Conservation (phyloP, 2,888 invertebrate species). For the Leptarthrus brevirostris region DNA sequence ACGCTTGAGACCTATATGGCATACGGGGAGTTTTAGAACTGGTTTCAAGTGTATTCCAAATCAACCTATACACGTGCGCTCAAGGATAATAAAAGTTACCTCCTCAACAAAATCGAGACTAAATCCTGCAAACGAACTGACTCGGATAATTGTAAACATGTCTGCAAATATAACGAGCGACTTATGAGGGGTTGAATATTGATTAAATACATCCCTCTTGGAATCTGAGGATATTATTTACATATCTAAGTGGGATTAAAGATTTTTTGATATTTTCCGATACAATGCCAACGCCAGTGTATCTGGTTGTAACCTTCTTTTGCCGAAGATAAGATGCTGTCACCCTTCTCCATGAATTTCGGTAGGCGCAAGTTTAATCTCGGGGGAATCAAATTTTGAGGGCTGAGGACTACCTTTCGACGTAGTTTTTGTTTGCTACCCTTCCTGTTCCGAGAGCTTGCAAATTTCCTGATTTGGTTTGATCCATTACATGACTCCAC, state of each 20-base stretch:
- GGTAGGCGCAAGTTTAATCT: constrained; percentile 4
- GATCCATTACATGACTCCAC: constrained; percentile 27
- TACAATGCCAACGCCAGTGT: constrained; percentile 8
- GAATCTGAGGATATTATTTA: constrained; percentile 50
- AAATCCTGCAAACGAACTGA: constrained; percentile 25
- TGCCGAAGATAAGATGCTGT: constrained; percentile 30
- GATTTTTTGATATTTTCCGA: constrained; percentile 43
- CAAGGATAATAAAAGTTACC: constrained; percentile 2
- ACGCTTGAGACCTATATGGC: constrained; percentile 22
- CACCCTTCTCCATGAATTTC: constrained; percentile 5
- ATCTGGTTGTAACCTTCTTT: constrained; percentile 15
- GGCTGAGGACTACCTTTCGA: neutral
- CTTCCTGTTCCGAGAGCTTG: constrained; percentile 20
- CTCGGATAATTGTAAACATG: constrained; percentile 51
- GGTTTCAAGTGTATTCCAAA: constrained; percentile 14
- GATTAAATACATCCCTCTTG: constrained; percentile 45
- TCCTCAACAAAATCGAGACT: neutral
- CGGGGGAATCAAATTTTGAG: constrained; percentile 29
- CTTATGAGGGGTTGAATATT: constrained; percentile 49
- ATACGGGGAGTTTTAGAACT: constrained; percentile 15
- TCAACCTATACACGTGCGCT: constrained; percentile 24
- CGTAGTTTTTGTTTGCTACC: neutral
- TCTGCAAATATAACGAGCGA: constrained; percentile 48
- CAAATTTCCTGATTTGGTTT: constrained; percentile 52
- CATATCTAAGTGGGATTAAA: constrained; percentile 51